Percentiles rank a stretch among this genome's conserved stretches.
These are phyloP conservation scores for Tamandua tetradactyla DNA, from an alignment of 2,797 vertebrate species.

Conservation along the genomic window DNA sequence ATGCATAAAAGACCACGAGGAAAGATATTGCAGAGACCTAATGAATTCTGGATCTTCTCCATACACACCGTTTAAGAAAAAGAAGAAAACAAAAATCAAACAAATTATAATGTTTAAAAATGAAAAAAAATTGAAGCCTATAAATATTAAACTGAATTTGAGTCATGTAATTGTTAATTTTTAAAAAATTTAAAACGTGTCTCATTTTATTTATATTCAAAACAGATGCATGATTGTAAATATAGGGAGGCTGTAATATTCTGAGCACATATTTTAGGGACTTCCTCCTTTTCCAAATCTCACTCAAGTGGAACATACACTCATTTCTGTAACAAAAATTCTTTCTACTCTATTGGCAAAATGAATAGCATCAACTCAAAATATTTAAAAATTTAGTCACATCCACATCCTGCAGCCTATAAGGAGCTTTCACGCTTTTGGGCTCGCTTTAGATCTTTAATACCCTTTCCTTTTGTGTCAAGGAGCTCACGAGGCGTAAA, in stretches of 20 bases:
- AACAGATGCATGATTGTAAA: constrained; percentile 86
- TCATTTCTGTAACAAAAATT: constrained; percentile 93
- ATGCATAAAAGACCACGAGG: constrained; percentile 84
- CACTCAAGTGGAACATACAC: constrained; percentile 92
- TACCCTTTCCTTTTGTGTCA: constrained; percentile 99
- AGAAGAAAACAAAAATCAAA: constrained; percentile 67
- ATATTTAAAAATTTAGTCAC: constrained; percentile 99
- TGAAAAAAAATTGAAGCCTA: constrained; percentile 69
- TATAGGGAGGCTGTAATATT: constrained; percentile 87
- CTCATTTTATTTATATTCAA: constrained; percentile 85
- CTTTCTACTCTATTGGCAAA: constrained; percentile 92
- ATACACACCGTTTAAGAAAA: constrained; percentile 77
- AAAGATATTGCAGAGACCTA: constrained; percentile 82
- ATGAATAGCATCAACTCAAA: constrained; percentile 93
- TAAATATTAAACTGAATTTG: constrained; percentile 66
- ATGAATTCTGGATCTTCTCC: constrained; percentile 83
- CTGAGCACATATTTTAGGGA: constrained; percentile 90
- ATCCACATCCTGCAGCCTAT: constrained; percentile 97
- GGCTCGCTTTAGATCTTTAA: constrained; percentile 99
- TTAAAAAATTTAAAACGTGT: constrained; percentile 67
- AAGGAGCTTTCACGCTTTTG: constrained; percentile 99
- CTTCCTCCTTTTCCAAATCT: constrained; percentile 91
- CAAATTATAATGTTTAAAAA: constrained; percentile 79
- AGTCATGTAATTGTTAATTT: constrained; percentile 65
- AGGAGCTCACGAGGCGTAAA: constrained; percentile 98